Evolutionary conservation across 2,888 invertebrate genomes (phyloP).

Genomic region (Pheosia tremula): DNA sequence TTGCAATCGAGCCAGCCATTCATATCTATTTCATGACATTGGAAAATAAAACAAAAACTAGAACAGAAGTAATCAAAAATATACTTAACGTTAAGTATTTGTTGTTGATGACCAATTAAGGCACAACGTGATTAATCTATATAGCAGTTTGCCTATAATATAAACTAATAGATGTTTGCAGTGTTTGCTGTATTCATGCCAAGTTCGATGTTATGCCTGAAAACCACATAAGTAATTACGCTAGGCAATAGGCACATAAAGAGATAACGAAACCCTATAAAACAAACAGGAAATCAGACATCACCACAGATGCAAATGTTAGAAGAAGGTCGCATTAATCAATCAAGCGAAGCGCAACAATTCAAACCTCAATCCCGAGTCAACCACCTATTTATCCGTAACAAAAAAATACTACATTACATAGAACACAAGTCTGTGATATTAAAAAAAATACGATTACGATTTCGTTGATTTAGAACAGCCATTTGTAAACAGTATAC

Average conservation of each 20-base stretch:
- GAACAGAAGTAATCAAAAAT: background rate
- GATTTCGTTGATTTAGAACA: constrained; percentile 2
- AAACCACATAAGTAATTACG: too few species aligned
- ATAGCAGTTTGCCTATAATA: too few species aligned
- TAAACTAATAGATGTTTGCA: too few species aligned
- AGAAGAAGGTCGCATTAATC: background rate
- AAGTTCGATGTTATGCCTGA: too few species aligned
- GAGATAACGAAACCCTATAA: too few species aligned
- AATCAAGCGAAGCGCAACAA: background rate
- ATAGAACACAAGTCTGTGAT: background rate
- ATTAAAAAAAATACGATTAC: background rate
- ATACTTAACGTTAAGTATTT: background rate
- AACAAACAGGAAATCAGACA: too few species aligned
- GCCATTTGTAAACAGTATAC: background rate
- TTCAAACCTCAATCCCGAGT: background rate
- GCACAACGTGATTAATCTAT: background rate
- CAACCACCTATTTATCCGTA: background rate
- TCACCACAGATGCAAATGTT: background rate
- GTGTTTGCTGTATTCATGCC: too few species aligned
- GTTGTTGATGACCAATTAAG: background rate
- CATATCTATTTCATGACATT: constrained; percentile 13
- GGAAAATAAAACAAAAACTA: constrained; percentile 4
- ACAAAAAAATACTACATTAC: background rate
- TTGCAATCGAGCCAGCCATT: constrained; percentile 21
- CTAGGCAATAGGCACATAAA: too few species aligned